phyloP scores from a whole-genome alignment of 1,140 invertebrate species.

The Sitophilus oryzae region DNA sequence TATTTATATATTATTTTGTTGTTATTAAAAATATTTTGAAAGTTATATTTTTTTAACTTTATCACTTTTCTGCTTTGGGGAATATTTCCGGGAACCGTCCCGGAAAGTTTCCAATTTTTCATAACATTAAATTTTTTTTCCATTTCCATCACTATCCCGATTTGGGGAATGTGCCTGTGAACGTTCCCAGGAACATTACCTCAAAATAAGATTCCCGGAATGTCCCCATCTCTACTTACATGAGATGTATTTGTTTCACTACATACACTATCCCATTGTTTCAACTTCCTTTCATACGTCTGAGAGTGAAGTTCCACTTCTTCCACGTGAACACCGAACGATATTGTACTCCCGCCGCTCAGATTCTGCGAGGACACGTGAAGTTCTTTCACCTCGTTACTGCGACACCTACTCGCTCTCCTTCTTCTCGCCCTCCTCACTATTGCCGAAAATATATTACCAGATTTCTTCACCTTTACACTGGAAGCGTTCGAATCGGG shows the following conservation, averaged over 20 bases:
- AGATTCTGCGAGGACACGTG: constrained; percentile 10
- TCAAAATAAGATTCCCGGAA: no score
- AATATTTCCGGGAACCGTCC: no score
- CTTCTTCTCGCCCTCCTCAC: constrained; percentile 16
- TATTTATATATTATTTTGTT: no score
- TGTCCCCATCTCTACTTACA: no score
- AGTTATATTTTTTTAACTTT: no score
- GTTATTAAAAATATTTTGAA: no score
- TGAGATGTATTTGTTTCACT: constrained; percentile 19
- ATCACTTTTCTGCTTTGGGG: no score
- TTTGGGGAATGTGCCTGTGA: no score
- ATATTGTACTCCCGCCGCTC: constrained; percentile 11
- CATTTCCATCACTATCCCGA: no score
- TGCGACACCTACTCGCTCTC: background rate
- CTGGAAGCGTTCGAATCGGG: constrained; percentile 4
- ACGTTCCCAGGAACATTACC: no score
- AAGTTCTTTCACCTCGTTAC: background rate
- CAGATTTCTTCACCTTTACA: constrained; percentile 17
- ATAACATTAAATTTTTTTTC: no score
- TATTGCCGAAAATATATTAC: constrained; percentile 17
- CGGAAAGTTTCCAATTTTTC: no score
- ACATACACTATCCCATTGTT: constrained; percentile 9
- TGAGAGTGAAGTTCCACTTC: constrained; percentile 17
- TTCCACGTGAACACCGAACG: constrained; percentile 14
- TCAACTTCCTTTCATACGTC: constrained; percentile 19